Percentiles rank a stretch among this genome's conserved stretches.
phyloP scores from a whole-genome alignment of 2,888 invertebrate genomes.

The Troides helena region DNA sequence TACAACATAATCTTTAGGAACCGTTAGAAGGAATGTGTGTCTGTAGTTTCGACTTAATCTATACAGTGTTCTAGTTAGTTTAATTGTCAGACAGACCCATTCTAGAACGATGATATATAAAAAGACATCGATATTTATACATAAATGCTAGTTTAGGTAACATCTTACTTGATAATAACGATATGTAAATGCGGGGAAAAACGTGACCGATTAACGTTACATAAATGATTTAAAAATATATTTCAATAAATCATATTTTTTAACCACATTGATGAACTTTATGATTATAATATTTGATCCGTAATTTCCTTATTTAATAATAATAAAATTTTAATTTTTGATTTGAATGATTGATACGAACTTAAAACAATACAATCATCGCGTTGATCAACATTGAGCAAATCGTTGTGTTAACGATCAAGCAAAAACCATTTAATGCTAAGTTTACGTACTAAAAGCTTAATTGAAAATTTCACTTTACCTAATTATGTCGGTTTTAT shows the following conservation, averaged over 20 bases:
- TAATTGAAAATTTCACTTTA: neutral
- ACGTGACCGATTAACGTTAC: neutral
- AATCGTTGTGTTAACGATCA: neutral
- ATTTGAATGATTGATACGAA: no score
- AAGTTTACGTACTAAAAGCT: neutral
- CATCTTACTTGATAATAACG: neutral
- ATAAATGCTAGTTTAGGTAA: neutral
- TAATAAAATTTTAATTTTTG: no score
- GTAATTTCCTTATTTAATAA: no score
- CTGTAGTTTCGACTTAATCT: constrained; percentile 11
- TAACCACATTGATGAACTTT: no score
- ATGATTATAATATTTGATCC: no score
- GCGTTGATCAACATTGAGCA: neutral
- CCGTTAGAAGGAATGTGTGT: constrained; percentile 24
- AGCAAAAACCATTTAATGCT: neutral
- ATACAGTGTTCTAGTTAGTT: neutral
- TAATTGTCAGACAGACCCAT: neutral
- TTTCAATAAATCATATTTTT: neutral
- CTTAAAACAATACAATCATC: no score
- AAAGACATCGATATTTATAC: neutral
- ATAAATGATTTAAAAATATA: neutral
- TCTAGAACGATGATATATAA: neutral
- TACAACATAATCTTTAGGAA: constrained; percentile 20
- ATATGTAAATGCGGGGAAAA: neutral
- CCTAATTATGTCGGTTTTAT: neutral